Percentiles rank a stretch among this genome's conserved stretches.
Evolutionary conservation across 2,113 vertebrate species (phyloP).

Genomic region (Phalacrocorax brasilianus): DNA sequence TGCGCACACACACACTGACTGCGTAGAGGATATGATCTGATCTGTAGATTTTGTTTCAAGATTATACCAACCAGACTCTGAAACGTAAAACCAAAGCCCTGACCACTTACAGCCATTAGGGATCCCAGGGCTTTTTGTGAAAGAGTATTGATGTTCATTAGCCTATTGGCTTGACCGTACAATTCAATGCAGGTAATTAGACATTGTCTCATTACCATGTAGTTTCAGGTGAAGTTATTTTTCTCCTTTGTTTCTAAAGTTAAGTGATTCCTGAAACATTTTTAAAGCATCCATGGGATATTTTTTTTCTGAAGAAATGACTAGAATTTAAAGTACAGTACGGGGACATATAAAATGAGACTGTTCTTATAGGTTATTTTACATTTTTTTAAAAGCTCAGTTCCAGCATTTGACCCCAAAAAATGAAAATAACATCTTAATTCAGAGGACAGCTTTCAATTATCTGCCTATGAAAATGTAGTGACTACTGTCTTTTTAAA

Average conservation of each 20-base stretch:
- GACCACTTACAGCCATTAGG: conserved; percentile 49
- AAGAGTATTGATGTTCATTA: conserved; percentile 43
- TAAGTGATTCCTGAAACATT: background rate
- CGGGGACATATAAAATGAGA: background rate
- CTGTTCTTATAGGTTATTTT: background rate
- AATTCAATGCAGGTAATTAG: conserved; percentile 51
- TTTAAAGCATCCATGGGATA: background rate
- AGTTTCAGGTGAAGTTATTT: conserved; percentile 40
- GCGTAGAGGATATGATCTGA: background rate
- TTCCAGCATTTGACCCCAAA: background rate
- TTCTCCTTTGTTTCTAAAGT: background rate
- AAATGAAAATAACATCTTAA: background rate
- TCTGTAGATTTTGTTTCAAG: conserved; percentile 53
- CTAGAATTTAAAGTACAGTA: background rate
- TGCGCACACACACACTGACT: background rate
- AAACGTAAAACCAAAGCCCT: conserved; percentile 32
- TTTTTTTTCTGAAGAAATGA: background rate
- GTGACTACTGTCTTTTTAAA: background rate
- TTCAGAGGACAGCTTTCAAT: background rate
- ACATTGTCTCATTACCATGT: background rate
- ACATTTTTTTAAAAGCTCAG: background rate
- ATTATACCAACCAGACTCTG: conserved; percentile 32
- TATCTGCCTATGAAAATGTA: background rate
- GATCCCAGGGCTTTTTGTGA: conserved; percentile 37
- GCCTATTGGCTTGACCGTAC: background rate